Evolutionary conservation across 92 coral and sea anemone species (phyloP), one percentile per base, ranked within the genome.

Genomic region (Muricea muricata): DNA sequence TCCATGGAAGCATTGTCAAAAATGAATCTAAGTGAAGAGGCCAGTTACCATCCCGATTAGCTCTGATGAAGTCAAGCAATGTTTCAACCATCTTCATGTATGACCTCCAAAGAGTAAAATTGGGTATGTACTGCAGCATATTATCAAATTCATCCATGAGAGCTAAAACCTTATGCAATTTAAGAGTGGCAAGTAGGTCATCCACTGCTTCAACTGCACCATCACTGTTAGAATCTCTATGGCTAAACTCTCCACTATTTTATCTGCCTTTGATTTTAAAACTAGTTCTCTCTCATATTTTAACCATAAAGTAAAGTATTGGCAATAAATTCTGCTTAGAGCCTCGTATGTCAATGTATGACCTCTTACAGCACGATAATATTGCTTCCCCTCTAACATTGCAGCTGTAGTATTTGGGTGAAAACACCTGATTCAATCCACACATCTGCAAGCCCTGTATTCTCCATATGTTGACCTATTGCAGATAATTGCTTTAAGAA

Each of bases 71-170:
- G 55, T 40, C 55, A 9, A 78, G 66, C 81, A 76, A 29, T 15
- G 33, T 78, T 78, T 78, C 83, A 11, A 56, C 83, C 83, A 78
- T 78, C 37, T 39, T 78, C 83, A 78, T 78, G 35, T 78, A 78
- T 30, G 83, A 11, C 37, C 83, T 56, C 83, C 83, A 57, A 33
- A 78, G 50, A 26, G 20, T 30, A 56, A 78, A 78, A 56, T 78
- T 78, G 54, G 71, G 46, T 10, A 39, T 25, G 58, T 78, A 35
- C 20, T 31, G 33, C 30, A 57, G 29, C 58, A 29, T 32, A 6
- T 60, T 31, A 56, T 78, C 83, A 78, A 78, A 78, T 34, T 78
- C 83, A 20, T 56, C 83, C 55, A 37, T 78, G 55, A 78, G 1
- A 9, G 1, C 67, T 57, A 78, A 21, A 6, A 75, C 35, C 7